Base-by-base conservation (phyloP, 2,888 invertebrate genomes). In the Hirudinaria manillensis region DNA sequence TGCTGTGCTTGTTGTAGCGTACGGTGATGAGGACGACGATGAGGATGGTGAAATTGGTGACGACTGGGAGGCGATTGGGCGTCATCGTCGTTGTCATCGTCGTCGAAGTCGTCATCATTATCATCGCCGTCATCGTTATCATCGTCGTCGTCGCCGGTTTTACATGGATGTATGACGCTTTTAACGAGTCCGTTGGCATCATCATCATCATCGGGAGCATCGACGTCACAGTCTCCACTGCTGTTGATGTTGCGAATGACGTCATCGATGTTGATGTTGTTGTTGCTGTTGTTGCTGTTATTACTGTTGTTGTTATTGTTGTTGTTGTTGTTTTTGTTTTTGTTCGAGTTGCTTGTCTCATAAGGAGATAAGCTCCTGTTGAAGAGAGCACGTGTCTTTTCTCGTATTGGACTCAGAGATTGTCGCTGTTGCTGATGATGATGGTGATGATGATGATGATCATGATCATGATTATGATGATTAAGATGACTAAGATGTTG, bases 51-150 rank as follows among this genome's bases (percentile, higher is more conserved):
- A n/a, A 27, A 6, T 1, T 61, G 24, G 19, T 61, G 61, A 61
- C 24, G 61, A 27, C 7, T 16, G 10, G 13, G 61, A 27, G 24
- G 21, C 53, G 61, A 27, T 29, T 16, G 10, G 2, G 61, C 61
- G 61, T 16, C 21, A 29, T 61, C 24, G 19, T 13, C 61, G 19
- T 61, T n/a, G 21, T 70, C 27, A 70, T 70, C 51, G 38, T 70
- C 45, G 16, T 70, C 45, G 36, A 34, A 7, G 36, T 70, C 45
- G 36, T 70, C 45, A 34, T 70, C 45, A 34, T 70, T 24, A 34
- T 70, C 51, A 70, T 70, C 51, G 3, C 38, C 27, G 38, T 70
- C 27, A 70, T 70, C 24, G 38, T 70, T 27, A 70, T 70, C 51
- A 45, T 45, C 6, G 24, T 70, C 51, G 27, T 70, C 51, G 38